Evolutionary conservation across 2,888 invertebrate species (phyloP), one percentile per base, ranked within the genome.

Genomic region (Drosophila cracens): DNA sequence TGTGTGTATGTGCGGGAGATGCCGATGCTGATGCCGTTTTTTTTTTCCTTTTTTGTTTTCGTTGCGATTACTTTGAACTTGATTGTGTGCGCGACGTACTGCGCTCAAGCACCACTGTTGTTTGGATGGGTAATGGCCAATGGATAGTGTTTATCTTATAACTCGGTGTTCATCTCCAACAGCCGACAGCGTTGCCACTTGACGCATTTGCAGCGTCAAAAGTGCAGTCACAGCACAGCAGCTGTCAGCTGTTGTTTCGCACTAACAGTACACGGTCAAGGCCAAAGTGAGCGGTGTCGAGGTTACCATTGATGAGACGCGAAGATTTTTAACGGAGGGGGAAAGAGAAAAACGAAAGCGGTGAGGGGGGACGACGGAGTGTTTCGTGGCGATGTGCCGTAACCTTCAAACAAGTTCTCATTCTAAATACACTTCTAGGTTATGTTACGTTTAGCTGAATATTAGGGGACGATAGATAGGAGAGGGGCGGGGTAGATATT

Each of bases 321-420:
- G 49, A 61, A 62, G 57, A 70, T 40, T 62, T 38, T 46, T 16
- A 25, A 16, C 46, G 25, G 66, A 61, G 36, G n/a, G 40, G 27
- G 18, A 18, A 33, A 40, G 54, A 58, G 31, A 25, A 16, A 57
- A 29, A 18, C 25, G 46, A 46, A 46, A 25, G 16, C 46, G 8
- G 21, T 25, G 54, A 66, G 69, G 34, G 29, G 34, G 21, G 13
- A 25, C 49, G 62, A 5, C 40, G 29, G 57, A 57, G 36, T 61
- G 68, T 51, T 59, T 65, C 51, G 66, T 69, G 80, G 74, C 80
- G 79, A 80, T 71, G 70, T 72, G 71, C 64, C 78, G 81, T 87
- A 85, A 87, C 87, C 85, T 85, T 87, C 83, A 87, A 83, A 74
- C 70, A 74, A 78, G 70, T 76, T 79, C 60, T 83, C 64, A 59